Evolutionary conservation across 1,140 invertebrate species (phyloP), one percentile per base, ranked within the genome.

Genomic region (Drosophila leontia): DNA sequence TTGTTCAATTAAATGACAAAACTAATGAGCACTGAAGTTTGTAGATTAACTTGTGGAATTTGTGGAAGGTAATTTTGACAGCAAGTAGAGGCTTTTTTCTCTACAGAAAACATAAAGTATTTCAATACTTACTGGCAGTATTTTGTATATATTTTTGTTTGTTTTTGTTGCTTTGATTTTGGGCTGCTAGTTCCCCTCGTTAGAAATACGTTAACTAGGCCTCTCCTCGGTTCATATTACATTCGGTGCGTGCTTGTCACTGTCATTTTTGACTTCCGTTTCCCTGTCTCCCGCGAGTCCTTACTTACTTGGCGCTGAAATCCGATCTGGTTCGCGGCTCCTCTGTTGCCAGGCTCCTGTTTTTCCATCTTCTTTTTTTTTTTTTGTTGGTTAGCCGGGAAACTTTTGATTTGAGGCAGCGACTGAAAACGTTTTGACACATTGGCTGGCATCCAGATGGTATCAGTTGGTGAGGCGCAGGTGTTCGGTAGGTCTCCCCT

Each of bases 171-270:
- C 29, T 19, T 17, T 11, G 9, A 23, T 17, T 23, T 35, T 29
- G 57, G 67, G 37, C 60, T 23, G 2, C 23, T 23, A 2, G 1
- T 23, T 23, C 23, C 23, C 2, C 80, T 90, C 85, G 81, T 90
- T 88, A 84, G 80, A 84, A 90, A 90, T 88, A 45, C 85, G 82
- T 90, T 84, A 88, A 75, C 74, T 70, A 63, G 74, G 65, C 23
- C 60, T 7, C 67, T 39, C 53, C 23, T 12, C 41, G 9, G 13
- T 23, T 26, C 58, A 11, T 47, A 32, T 62, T 71, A 51, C 51
- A 17, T 26, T 42, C 35, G 41, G 58, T 68, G 68, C 61, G 68
- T 78, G 75, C 59, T 69, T 82, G 80, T 75, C 72, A 64, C 39
- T 65, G 75, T 75, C 75, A 79, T 82, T 83, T 83, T 55, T 51